Evolutionary conservation across 2,113 vertebrate genomes (phyloP), one percentile per base, ranked within the genome.

Genomic region (Tyrannus savana): DNA sequence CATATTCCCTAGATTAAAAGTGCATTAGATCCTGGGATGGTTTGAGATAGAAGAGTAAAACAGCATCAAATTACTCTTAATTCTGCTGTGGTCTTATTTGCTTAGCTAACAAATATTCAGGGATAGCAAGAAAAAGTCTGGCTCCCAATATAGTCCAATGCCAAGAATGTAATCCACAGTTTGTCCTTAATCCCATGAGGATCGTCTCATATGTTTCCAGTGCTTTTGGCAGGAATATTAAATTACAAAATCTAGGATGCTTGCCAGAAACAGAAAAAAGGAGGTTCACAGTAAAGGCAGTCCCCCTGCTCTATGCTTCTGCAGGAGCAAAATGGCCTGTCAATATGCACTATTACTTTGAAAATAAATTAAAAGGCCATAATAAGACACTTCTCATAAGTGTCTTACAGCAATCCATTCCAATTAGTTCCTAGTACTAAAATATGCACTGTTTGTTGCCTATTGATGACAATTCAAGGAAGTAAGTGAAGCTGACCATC

Each of bases 221-320:
- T 93, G 82, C 78, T 88, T 96, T 96, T 94, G 93, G 79, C 93
- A 93, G 64, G 25, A 94, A 72, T 84, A 94, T 84, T 90, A 80
- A 84, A 90, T 96, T 92, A 93, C 78, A 88, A 94, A 94, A 95
- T 84, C 68, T 74, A 86, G 89, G 68, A 74, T 44, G n/a, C 64
- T 74, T 96, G 92, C 93, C 92, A 94, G 79, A 90, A 91, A 79
- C 19, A 46, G 50, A 76, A 73, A 82, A 90, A 56, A 44, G 28
- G 71, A 62, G 9, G 11, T 62, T 94, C 71, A 60, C 28, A 58
- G 41, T 79, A 80, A 73, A 91, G 84, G 49, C 91, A 64, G 25
- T 49, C 25, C 9, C 18, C 52, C 37, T 67, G 19, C 10, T 92
- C n/a, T 87, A 0, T 78, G 44, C 31, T 92, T 78, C 77, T 82